These are phyloP conservation scores for Silurus lanzhouensis DNA, from an alignment of 2,797 vertebrate species.

Conservation along the genomic window DNA sequence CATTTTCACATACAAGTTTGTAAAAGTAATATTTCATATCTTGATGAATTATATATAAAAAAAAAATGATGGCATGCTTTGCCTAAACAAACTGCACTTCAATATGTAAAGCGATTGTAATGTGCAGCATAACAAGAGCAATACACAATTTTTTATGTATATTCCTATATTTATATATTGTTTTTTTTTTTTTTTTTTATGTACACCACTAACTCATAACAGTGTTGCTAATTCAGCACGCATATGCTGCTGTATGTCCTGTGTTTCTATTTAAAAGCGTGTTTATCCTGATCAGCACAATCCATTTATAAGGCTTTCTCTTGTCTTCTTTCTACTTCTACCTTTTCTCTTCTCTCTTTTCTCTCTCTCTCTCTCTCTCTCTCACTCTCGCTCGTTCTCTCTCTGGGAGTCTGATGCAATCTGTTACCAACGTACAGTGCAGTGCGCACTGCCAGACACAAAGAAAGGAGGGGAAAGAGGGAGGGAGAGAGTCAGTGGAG, in stretches of 20 bases:
- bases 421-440: slow-evolving; percentile 74
- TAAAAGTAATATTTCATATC: background rate
- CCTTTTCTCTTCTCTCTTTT: slow-evolving; percentile 53
- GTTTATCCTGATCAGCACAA: slow-evolving; percentile 59
- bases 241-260: background rate
- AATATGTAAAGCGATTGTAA: background rate
- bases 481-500: slow-evolving; percentile 45
- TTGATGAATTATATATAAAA: background rate
- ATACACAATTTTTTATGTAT: background rate
- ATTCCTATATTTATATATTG: background rate
- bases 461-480: slow-evolving; percentile 61
- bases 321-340: slow-evolving; percentile 31
- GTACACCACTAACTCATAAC: background rate
- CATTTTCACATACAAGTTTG: background rate
- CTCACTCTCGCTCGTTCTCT: slow-evolving; percentile 60
- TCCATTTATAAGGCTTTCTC: slow-evolving; percentile 62
- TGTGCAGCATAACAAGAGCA: background rate
- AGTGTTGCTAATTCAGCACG: background rate
- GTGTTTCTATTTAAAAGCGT: slow-evolving; percentile 26
- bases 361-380: slow-evolving; percentile 61
- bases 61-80: background rate
- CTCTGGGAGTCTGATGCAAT: slow-evolving; percentile 76
- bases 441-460: slow-evolving; percentile 73
- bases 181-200: no score
- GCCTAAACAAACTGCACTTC: background rate